phyloP scores from a whole-genome alignment of 2,888 invertebrate genomes.

The Chrysopilus asiliformis region DNA sequence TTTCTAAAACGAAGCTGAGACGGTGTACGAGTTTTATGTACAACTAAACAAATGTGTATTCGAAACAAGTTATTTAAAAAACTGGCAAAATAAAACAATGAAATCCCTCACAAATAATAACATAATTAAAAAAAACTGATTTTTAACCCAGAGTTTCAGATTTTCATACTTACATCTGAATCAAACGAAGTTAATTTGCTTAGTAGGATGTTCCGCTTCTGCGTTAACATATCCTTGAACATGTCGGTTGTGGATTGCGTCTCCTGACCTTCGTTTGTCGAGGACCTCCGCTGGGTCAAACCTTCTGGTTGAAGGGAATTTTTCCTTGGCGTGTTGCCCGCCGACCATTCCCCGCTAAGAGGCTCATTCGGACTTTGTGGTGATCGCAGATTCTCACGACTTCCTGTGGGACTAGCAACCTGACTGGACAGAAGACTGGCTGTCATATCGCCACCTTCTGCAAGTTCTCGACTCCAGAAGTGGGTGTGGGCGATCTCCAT shows the following conservation, averaged over 20 bases:
- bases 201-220: conserved; percentile 75
- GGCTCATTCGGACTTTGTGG: conserved; percentile 39
- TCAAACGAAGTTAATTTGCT: conserved; percentile 81
- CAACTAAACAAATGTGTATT: too few relatives aligned
- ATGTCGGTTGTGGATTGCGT: conserved; percentile 77
- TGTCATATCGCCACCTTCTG: conserved; percentile 40
- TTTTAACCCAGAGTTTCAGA: too few relatives aligned
- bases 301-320: conserved; percentile 29
- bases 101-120: too few relatives aligned
- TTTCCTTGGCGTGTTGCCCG: conserved; percentile 20
- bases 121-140: conserved; percentile 4
- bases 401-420: conserved; percentile 45
- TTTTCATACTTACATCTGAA: conserved; percentile 79
- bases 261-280: conserved; percentile 50
- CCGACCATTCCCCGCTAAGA: conserved; percentile 9
- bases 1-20: too few relatives aligned
- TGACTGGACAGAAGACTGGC: conserved; percentile 34
- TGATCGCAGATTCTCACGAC: conserved; percentile 52
- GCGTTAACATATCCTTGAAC: conserved; percentile 86
- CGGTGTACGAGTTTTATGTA: too few relatives aligned
- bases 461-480: conserved; percentile 83
- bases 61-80: too few relatives aligned
- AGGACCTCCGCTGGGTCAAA: conserved; percentile 41
- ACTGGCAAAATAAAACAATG: too few relatives aligned
- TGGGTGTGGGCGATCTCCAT: conserved; percentile 98